Conservation (phyloP, 2,797 vertebrate species). For the Simalia tracyae region DNA sequence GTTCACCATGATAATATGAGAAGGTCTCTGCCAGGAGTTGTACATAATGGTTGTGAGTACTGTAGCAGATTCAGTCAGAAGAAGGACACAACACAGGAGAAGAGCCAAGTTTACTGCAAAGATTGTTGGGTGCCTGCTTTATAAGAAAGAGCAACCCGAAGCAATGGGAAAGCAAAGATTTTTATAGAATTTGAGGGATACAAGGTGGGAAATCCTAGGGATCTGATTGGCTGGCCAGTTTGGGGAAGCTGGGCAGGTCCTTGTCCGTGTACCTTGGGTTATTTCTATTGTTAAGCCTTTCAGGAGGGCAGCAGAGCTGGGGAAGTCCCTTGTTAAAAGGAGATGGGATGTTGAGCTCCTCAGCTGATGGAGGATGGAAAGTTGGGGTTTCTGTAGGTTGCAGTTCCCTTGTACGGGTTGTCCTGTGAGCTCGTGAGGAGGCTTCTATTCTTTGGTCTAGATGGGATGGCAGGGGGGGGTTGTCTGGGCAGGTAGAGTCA, state of each 20-base stretch:
- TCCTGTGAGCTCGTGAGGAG: neutral
- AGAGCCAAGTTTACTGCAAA: neutral
- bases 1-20: neutral
- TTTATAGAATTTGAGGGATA: neutral
- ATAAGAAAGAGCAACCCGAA: neutral
- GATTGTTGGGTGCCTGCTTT: neutral
- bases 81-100: neutral
- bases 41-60: neutral
- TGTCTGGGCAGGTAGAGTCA: neutral
- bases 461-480: neutral
- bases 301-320: neutral
- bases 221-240: neutral
- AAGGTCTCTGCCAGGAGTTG: neutral
- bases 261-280: neutral
- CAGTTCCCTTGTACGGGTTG: neutral
- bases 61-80: neutral
- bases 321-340: neutral
- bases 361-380: neutral
- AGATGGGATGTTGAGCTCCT: neutral
- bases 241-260: neutral
- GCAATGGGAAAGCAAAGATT: neutral
- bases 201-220: neutral
- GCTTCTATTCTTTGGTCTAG: neutral
- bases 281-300: neutral
- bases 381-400: neutral